phyloP scores from a whole-genome alignment of 2,888 invertebrate species.

The Malthinus seriepunctatus region DNA sequence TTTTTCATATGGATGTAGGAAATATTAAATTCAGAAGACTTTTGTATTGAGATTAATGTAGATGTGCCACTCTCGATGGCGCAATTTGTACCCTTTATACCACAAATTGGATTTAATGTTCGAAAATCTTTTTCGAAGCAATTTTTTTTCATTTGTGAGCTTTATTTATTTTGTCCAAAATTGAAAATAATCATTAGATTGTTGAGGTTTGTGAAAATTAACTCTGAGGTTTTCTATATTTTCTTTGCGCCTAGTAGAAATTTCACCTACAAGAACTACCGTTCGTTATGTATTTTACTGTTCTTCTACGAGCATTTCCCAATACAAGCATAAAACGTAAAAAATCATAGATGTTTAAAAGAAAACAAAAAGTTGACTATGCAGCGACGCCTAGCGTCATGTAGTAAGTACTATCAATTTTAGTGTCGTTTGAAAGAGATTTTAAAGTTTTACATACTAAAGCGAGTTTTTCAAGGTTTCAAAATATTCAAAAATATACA shows the following conservation, averaged over 20 bases:
- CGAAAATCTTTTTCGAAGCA: conserved; percentile 2
- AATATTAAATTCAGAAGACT: conserved; percentile 6
- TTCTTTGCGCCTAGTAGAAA: too few species aligned
- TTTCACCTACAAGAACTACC: background rate
- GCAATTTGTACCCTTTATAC: conserved; percentile 9
- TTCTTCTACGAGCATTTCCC: too few species aligned
- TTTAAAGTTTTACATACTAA: too few species aligned
- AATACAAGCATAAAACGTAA: too few species aligned
- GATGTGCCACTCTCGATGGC: conserved; percentile 2
- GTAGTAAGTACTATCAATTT: too few species aligned
- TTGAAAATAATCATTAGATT: background rate
- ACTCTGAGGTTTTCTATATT: too few species aligned
- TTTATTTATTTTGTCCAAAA: conserved; percentile 1
- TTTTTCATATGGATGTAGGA: background rate
- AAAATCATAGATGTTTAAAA: too few species aligned
- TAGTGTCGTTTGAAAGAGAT: too few species aligned
- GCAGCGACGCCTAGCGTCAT: too few species aligned
- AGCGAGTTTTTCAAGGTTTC: too few species aligned
- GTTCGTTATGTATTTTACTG: background rate
- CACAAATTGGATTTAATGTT: conserved; percentile 15
- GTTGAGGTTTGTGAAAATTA: background rate
- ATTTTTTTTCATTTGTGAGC: conserved; percentile 14
- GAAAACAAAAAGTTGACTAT: too few species aligned
- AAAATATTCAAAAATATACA: too few species aligned
- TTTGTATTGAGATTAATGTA: conserved; percentile 17